A percentile compares a stretch with the other conserved stretches of the same genome.
phyloP scores from a whole-genome alignment of 2,797 vertebrate genomes.

The Protosalanx chinensis region DNA sequence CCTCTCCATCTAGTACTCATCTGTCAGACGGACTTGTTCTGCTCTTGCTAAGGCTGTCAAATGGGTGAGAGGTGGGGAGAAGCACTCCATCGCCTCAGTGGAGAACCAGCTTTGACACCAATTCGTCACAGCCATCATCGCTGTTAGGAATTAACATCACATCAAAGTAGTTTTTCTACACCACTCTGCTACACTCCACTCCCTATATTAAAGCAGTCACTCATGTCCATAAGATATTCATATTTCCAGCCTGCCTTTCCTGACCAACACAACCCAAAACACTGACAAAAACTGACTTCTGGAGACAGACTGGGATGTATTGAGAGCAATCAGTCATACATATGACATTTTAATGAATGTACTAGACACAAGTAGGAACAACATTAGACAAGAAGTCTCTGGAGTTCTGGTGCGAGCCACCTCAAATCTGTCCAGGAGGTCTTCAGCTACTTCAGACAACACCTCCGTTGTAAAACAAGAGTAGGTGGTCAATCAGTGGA shows the following conservation, averaged over 20 bases:
- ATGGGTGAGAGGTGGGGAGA: background rate
- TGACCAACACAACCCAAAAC: conserved; percentile 17
- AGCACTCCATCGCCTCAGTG: background rate
- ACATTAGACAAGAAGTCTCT: conserved; percentile 52
- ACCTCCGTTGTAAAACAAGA: conserved; percentile 34
- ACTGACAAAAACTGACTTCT: conserved; percentile 41
- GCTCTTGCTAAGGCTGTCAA: no score
- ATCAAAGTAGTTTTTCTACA: no score
- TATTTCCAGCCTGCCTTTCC: conserved; percentile 5
- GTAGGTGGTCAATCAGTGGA: background rate
- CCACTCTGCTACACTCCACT: no score
- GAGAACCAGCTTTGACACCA: background rate
- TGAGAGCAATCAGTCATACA: conserved; percentile 54
- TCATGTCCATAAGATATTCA: background rate
- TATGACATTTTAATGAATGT: conserved; percentile 52
- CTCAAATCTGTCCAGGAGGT: conserved; percentile 50
- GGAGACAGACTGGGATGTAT: conserved; percentile 46
- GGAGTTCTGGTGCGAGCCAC: conserved; percentile 58
- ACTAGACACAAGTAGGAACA: conserved; percentile 45
- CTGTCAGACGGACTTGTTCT: background rate
- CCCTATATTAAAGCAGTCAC: background rate
- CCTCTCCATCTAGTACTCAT: background rate
- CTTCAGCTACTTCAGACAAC: conserved; percentile 34
- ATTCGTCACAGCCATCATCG: background rate
- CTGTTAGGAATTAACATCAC: no score